phyloP scores from a whole-genome alignment of 1,140 invertebrate species.

The Zaprionus capensis region DNA sequence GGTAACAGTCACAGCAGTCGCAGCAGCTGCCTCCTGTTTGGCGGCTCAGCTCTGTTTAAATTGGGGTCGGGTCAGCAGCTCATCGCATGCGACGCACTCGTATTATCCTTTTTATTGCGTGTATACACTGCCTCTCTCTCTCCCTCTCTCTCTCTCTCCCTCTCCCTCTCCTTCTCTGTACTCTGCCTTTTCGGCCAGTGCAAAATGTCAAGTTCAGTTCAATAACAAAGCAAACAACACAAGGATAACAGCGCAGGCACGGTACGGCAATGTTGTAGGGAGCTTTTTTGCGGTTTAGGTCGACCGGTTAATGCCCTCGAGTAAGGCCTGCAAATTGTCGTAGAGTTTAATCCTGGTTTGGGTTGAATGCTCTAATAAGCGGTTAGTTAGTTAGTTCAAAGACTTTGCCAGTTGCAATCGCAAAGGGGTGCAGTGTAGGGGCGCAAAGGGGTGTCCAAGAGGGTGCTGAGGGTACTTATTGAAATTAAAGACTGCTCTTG shows the following conservation, averaged over 20 bases:
- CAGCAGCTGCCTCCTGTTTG: constrained; percentile 56
- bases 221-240: constrained; percentile 64
- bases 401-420: neutral
- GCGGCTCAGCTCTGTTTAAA: constrained; percentile 40
- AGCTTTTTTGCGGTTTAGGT: constrained; percentile 18
- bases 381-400: constrained; percentile 5
- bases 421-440: neutral
- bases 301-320: constrained; percentile 21
- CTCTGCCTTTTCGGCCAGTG: constrained; percentile 38
- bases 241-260: constrained; percentile 14
- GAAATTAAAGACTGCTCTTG: neutral
- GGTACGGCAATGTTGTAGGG: constrained; percentile 5
- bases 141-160: neutral
- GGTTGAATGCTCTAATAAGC: constrained; percentile 21
- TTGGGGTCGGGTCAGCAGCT: constrained; percentile 58
- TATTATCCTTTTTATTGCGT: constrained; percentile 78
- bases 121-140: constrained; percentile 40
- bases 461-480: neutral
- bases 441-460: neutral
- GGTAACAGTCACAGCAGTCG: constrained; percentile 41
- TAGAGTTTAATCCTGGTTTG: neutral
- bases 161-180: neutral
- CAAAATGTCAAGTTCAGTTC: constrained; percentile 82
- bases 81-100: constrained; percentile 34
- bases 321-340: neutral